Evolutionary conservation across 2,113 vertebrate species (phyloP).

Genomic region (Phycodurus eques): DNA sequence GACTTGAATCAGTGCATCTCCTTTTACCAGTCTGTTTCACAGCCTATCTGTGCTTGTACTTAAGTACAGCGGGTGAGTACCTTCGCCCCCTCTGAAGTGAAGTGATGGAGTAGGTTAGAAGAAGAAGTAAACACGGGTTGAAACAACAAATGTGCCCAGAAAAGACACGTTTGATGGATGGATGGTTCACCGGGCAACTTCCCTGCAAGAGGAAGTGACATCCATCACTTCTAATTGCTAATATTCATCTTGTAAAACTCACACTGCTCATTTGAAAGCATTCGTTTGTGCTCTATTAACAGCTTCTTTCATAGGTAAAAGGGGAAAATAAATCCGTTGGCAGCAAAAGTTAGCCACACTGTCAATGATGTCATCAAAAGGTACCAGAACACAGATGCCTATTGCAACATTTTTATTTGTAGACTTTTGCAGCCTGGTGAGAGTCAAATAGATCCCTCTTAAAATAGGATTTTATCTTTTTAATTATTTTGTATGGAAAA

Average conservation of each 20-base stretch:
- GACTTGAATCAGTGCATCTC: background rate
- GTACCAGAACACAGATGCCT: slow-evolving; percentile 1
- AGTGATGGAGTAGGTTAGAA: slow-evolving; percentile 4
- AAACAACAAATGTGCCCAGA: background rate
- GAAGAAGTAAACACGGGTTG: slow-evolving; percentile 5
- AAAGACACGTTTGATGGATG: slow-evolving; percentile 6
- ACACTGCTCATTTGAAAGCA: background rate
- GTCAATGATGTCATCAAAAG: slow-evolving; percentile 37
- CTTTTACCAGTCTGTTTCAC: background rate
- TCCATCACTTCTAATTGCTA: slow-evolving; percentile 8
- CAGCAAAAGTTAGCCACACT: slow-evolving; percentile 11
- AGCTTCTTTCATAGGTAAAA: slow-evolving; percentile 32
- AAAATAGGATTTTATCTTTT: too few relatives aligned
- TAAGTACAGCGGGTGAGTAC: background rate
- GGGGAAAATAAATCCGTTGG: slow-evolving; percentile 22
- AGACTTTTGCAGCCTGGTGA: background rate
- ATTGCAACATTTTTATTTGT: background rate
- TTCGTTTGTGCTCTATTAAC: slow-evolving; percentile 9
- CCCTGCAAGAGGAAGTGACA: background rate
- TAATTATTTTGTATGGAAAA: too few relatives aligned
- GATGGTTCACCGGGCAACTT: background rate
- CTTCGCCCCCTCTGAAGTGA: slow-evolving; percentile 1
- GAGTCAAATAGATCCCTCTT: background rate
- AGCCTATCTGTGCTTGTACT: background rate
- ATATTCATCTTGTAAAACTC: slow-evolving; percentile 1